A percentile compares a stretch with the other conserved stretches of the same genome.
Conservation (phyloP, 2,113 vertebrate genomes). For the Perca schrenkii region DNA sequence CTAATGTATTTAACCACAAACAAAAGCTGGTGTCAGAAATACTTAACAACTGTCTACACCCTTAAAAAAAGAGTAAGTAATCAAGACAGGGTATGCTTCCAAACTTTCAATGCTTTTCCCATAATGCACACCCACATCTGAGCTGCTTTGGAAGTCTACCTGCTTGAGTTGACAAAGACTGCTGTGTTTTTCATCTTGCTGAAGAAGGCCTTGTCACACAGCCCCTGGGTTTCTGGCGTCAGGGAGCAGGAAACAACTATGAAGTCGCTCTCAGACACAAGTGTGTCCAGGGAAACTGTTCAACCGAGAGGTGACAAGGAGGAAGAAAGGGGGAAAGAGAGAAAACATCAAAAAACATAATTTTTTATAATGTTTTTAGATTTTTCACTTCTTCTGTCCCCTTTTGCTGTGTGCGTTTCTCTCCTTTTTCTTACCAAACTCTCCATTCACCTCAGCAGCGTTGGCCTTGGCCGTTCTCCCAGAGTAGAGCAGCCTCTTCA, state of each 20-base stretch:
- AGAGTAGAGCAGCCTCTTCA: slow-evolving; percentile 85
- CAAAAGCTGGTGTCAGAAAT: not conserved
- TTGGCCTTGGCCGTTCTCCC: slow-evolving; percentile 81
- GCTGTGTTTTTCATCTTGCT: slow-evolving; percentile 80
- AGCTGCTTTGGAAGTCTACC: slow-evolving; percentile 42
- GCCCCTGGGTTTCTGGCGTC: slow-evolving; percentile 74
- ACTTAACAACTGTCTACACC: not conserved
- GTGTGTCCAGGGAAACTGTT: slow-evolving; percentile 79
- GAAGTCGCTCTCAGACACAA: slow-evolving; percentile 74
- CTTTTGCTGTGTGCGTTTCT: not conserved
- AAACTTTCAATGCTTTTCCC: not conserved
- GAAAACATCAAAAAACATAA: not conserved
- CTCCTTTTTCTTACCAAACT: slow-evolving; percentile 83
- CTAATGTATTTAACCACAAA: not conserved
- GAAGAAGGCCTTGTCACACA: slow-evolving; percentile 79
- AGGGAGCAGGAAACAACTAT: slow-evolving; percentile 73
- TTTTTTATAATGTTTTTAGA: not conserved
- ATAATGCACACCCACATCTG: not conserved
- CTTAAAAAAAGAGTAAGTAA: not conserved
- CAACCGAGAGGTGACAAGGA: not conserved
- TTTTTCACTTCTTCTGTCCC: not conserved
- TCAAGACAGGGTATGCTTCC: not conserved
- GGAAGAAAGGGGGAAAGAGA: not conserved
- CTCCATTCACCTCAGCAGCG: slow-evolving; percentile 82
- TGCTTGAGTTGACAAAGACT: slow-evolving; percentile 78